Evolutionary conservation across 1,140 invertebrate genomes (phyloP).

Genomic region (Drosophila sp.): DNA sequence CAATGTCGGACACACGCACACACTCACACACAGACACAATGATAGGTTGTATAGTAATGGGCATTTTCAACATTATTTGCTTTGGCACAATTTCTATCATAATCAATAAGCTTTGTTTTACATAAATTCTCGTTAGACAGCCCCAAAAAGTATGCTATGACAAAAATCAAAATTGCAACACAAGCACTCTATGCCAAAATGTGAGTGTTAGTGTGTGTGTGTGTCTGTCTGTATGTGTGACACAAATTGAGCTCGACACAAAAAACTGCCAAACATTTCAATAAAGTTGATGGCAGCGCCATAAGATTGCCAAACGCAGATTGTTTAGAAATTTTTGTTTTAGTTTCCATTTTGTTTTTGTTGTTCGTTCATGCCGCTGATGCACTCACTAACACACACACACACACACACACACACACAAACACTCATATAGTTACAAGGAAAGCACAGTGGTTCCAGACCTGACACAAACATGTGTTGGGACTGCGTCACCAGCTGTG

Average conservation of each 20-base stretch:
- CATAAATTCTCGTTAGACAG: slow-evolving; percentile 43
- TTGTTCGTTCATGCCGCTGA: slow-evolving; percentile 70
- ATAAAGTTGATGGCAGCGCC: slow-evolving; percentile 66
- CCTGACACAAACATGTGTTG: slow-evolving; percentile 62
- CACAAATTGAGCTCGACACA: slow-evolving; percentile 77
- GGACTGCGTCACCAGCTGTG: slow-evolving; percentile 64
- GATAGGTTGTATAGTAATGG: neutral
- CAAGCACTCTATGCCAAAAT: slow-evolving; percentile 10
- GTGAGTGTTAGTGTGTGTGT: slow-evolving; percentile 10
- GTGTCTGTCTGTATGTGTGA: slow-evolving; percentile 48
- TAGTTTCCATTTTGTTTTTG: slow-evolving; percentile 35
- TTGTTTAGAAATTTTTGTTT: slow-evolving; percentile 71
- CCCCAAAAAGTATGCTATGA: slow-evolving; percentile 74
- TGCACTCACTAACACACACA: slow-evolving; percentile 47
- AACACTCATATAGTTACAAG: slow-evolving; percentile 7
- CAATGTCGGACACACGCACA: slow-evolving; percentile 31
- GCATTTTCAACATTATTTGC: slow-evolving; percentile 34
- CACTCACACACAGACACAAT: slow-evolving; percentile 9
- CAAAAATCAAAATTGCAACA: slow-evolving; percentile 78
- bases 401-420: slow-evolving; percentile 11
- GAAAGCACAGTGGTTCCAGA: slow-evolving; percentile 31
- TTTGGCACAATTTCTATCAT: slow-evolving; percentile 52
- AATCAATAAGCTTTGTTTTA: slow-evolving; percentile 68
- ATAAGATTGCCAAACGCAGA: slow-evolving; percentile 78
- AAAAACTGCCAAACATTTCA: slow-evolving; percentile 80